Base-by-base conservation (phyloP, 2,888 invertebrate species). In the Rhopalosiphum nymphaeae region DNA sequence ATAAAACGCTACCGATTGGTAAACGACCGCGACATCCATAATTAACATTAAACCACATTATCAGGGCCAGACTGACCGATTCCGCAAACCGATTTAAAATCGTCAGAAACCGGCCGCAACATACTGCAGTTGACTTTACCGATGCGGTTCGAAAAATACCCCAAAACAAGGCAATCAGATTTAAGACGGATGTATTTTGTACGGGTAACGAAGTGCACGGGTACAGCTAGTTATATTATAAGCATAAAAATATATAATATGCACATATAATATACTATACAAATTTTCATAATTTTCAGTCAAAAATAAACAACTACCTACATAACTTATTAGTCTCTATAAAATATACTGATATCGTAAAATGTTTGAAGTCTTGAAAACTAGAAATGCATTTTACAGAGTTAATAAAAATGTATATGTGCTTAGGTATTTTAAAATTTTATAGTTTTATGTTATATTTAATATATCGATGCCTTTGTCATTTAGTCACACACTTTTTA, bases 341-440 rank as follows among this genome's bases (percentile, higher is more conserved):
- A 21, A 87, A 87, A 36, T n/a, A 42, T 25, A 53, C 9, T 53
- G n/a, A 87, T n/a, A 87, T 87, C n/a, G 49, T 87, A 53, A 88
- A 36, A 53, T 53, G 1, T n/a, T 49, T 88, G 4, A n/a, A 36
- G 25, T 25, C 53, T 53, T n/a, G 21, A 29, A 53, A 21, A 53
- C 36, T 36, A 88, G 87, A 88, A 25, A n/a, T 49, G 7, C 25
- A n/a, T 88, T 88, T 88, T 88, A 88, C 53, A 53, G 53, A 53
- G 87, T 53, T 36, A 53, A 36, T 88, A 88, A 88, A 36, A 88
- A n/a, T 88, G 9, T 88, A 44, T 67, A 67, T 67, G 29, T 61
- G 29, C 10, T 29, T 26, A 53, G 0, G 21, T 86, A n/a, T 86
- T 86, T 86, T 44, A 26, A 10, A 10, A 29, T 49, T 49, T n/a